Evolutionary conservation across 2,797 vertebrate species (phyloP), one percentile per base, ranked within the genome.

Genomic region (Xerus rutilus): DNA sequence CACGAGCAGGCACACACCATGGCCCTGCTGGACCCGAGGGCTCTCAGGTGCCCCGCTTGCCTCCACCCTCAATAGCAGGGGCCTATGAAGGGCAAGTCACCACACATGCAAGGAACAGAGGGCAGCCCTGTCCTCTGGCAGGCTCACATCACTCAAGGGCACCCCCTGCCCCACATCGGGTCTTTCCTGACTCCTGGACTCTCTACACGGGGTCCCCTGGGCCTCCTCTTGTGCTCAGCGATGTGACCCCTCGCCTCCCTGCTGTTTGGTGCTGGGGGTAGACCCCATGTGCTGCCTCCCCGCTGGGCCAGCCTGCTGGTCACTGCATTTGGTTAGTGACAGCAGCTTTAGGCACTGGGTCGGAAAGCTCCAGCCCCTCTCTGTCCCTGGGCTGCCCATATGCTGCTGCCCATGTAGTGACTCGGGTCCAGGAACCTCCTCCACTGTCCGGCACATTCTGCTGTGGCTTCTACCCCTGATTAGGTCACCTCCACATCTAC

Each of bases 371-470:
- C 39, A 78, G 32, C 21, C 5, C 10, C 89, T 65, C 49, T 78
- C 32, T 15, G 13, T 11, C 13, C 1, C 70, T 12, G n/a, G 4
- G 70, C 77, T 74, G 49, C 30, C 69, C 23, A 25, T 2, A 21
- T 25, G 52, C 78, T 25, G 4, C 13, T 35, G 23, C 65, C 54
- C 23, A 3, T 1, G 3, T 30, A 28, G 72, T 32, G 90, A 81
- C 43, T 70, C 23, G 7, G 39, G 65, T 23, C 64, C 64, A 65
- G 14, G 28, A 14, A 12, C 45, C 2, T 1, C 81, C 30, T 54
- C 59, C 2, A 0, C 1, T 0, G 13, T 0, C 64, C 25, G 57
- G 21, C 57, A 59, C 21, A 10, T 59, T 11, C 57, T 59, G 57
- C 57, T 59, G 57, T 10, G 69, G 52, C 45, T 90, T 76, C 47